Conservation (phyloP, 2,888 invertebrate species). For the Ptilodon capucinus region DNA sequence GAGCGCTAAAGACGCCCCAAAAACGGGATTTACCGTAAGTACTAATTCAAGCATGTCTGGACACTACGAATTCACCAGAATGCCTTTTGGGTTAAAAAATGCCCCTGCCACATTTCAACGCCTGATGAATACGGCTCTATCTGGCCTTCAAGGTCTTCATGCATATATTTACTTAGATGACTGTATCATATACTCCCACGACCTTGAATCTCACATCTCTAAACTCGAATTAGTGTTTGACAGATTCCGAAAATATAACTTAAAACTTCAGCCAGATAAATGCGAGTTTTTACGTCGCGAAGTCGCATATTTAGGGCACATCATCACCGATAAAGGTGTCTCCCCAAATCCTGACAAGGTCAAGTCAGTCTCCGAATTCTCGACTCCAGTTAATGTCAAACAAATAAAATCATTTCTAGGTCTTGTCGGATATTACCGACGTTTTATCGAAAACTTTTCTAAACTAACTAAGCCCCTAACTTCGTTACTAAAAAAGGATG, state of each 20-base stretch:
- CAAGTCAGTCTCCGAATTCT: constrained; percentile 8
- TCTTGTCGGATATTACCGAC: constrained; percentile 15
- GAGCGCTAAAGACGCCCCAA: no score
- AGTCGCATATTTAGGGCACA: constrained; percentile 11
- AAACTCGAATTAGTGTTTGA: no score
- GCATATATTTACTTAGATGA: no score
- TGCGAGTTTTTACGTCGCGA: background rate
- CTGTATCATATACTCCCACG: no score
- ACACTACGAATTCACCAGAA: no score
- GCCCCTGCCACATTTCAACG: background rate
- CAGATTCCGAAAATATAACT: no score
- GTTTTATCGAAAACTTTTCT: constrained; percentile 10
- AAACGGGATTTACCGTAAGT: no score
- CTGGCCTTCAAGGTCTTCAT: background rate
- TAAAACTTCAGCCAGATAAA: no score
- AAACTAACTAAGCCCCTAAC: constrained; percentile 7
- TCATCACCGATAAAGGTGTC: constrained; percentile 8
- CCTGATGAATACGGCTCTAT: background rate
- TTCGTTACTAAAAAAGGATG: constrained; percentile 7
- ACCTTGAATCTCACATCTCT: no score
- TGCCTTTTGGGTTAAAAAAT: background rate
- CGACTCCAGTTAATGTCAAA: constrained; percentile 5
- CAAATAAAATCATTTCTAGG: constrained; percentile 17
- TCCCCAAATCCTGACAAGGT: constrained; percentile 8
- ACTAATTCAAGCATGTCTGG: no score